Conservation (phyloP, 2,113 vertebrate species). For the Axis porcinus region DNA sequence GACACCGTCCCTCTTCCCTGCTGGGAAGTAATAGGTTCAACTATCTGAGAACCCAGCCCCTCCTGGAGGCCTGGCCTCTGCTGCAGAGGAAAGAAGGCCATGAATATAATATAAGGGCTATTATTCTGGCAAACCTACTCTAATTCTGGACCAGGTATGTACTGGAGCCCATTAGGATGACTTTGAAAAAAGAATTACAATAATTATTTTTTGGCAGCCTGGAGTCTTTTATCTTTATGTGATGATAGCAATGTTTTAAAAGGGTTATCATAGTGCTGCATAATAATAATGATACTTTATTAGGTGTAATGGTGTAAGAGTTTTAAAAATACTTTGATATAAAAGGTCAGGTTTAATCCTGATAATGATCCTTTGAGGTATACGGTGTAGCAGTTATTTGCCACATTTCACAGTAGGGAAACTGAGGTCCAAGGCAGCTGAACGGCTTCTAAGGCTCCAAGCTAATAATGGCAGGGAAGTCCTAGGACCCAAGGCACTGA, state of each 20-base stretch:
- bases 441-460: not conserved
- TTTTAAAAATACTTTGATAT: conserved; percentile 20
- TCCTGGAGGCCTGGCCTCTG: not conserved
- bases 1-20: not conserved
- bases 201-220: conserved; percentile 48
- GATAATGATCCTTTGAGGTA: not conserved
- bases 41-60: not conserved
- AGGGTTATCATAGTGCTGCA: not conserved
- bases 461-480: not conserved
- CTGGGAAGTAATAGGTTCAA: not conserved
- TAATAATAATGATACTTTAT: conserved; percentile 36
- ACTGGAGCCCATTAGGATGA: not conserved
- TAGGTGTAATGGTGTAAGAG: not conserved
- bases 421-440: not conserved
- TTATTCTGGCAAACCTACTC: not conserved
- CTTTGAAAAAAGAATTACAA: conserved; percentile 19
- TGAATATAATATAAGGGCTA: not conserved
- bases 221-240: conserved; percentile 53
- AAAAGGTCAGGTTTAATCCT: not conserved
- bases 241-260: conserved; percentile 33
- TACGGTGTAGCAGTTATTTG: not conserved
- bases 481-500: not conserved
- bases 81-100: not conserved
- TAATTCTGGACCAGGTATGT: not conserved
- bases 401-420: not conserved